phyloP scores from a whole-genome alignment of 2,888 invertebrate genomes.

The Dryobota labecula region DNA sequence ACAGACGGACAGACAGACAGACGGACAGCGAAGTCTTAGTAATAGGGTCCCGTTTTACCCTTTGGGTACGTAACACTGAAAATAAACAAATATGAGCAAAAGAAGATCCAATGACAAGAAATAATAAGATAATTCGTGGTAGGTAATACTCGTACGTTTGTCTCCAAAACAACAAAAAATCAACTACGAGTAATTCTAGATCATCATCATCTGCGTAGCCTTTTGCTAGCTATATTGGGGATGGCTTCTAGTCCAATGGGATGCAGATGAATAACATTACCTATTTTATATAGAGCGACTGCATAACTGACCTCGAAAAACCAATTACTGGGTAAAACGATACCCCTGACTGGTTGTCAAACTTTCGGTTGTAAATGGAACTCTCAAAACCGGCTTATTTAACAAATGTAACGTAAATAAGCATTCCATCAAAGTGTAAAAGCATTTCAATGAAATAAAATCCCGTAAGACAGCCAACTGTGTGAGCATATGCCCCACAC shows the following conservation, averaged over 20 bases:
- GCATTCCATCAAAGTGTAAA: background rate
- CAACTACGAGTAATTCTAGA: background rate
- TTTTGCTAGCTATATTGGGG: background rate
- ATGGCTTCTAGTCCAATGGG: background rate
- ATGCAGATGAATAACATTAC: background rate
- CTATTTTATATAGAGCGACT: background rate
- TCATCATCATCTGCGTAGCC: background rate
- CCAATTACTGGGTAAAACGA: background rate
- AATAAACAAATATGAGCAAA: background rate
- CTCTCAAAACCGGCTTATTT: background rate
- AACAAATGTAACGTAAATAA: background rate
- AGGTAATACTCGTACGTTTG: background rate
- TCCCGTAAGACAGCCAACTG: conserved; percentile 23
- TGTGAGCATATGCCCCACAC: conserved; percentile 23
- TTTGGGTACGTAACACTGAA: too few relatives aligned
- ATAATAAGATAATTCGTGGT: background rate
- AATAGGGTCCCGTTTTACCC: too few relatives aligned
- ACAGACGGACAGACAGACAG: too few relatives aligned
- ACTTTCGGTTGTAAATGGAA: background rate
- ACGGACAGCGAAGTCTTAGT: too few relatives aligned
- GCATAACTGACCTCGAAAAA: background rate
- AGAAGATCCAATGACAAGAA: background rate
- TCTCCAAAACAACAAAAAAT: background rate
- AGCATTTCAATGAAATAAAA: conserved; percentile 5
- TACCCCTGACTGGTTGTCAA: too few relatives aligned